A percentile compares a stretch with the other conserved stretches of the same genome.
Evolutionary conservation across 2,113 vertebrate genomes (phyloP).

Genomic region (Empidonax alnorum): DNA sequence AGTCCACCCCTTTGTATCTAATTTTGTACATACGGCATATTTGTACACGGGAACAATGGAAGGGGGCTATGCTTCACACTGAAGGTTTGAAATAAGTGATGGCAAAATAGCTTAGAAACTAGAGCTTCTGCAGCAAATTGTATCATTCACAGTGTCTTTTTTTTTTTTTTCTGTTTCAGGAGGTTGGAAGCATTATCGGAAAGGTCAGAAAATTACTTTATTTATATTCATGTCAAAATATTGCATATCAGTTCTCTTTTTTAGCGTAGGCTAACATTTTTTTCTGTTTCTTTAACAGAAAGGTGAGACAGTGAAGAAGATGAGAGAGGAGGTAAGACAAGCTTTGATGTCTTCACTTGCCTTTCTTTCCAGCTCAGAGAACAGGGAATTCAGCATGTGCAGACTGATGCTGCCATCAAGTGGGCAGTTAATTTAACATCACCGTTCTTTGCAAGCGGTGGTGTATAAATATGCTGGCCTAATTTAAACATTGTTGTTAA

Average conservation of each 20-base stretch:
- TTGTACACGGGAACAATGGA: background rate
- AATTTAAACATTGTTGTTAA: background rate
- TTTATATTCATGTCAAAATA: conserved; percentile 28
- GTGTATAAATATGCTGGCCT: background rate
- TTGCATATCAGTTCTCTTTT: background rate
- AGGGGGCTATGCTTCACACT: background rate
- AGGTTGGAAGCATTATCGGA: conserved; percentile 93
- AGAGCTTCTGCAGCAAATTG: background rate
- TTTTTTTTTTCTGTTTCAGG: conserved; percentile 76
- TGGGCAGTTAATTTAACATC: background rate
- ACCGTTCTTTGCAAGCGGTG: background rate
- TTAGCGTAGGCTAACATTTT: conserved; percentile 10
- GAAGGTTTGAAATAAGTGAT: background rate
- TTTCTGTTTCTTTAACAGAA: conserved; percentile 80
- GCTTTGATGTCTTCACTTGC: conserved; percentile 47
- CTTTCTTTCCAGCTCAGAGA: background rate
- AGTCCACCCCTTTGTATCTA: background rate
- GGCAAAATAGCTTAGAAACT: background rate
- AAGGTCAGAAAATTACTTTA: conserved; percentile 80
- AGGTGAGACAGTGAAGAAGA: conserved; percentile 95
- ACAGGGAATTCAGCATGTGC: background rate
- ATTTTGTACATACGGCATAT: background rate
- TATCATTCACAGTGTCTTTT: conserved; percentile 3
- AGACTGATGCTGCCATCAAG: conserved; percentile 54
- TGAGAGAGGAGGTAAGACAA: conserved; percentile 91